These are phyloP conservation scores for Chaetodon trifascialis DNA, from an alignment of 2,113 vertebrate species.

Conservation along the genomic window DNA sequence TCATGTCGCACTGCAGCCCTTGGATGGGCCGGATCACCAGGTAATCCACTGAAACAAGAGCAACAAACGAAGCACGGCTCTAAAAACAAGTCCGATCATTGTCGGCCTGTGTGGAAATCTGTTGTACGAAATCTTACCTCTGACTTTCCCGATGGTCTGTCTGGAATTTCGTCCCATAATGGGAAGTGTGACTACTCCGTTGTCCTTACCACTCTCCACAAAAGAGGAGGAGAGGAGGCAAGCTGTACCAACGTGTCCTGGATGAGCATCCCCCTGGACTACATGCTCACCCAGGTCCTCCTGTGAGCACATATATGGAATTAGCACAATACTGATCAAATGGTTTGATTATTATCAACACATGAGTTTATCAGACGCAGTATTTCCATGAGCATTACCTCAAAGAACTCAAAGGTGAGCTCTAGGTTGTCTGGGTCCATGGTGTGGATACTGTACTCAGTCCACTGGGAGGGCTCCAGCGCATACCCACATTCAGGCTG, in stretches of 20 bases:
- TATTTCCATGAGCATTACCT: conserved; percentile 81
- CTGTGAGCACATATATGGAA: conserved; percentile 74
- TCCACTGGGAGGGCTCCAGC: conserved; percentile 90
- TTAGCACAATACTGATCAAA: neutral
- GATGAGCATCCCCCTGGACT: conserved; percentile 89
- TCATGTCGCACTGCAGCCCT: conserved; percentile 90
- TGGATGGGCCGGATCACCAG: conserved; percentile 93
- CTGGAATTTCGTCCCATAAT: conserved; percentile 95
- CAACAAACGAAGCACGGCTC: neutral
- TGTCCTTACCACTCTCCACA: conserved; percentile 89
- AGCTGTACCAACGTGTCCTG: conserved; percentile 92
- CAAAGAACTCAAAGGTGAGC: conserved; percentile 97
- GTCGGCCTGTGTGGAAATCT: neutral
- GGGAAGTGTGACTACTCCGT: conserved; percentile 90
- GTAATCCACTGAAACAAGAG: conserved; percentile 90
- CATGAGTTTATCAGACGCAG: neutral
- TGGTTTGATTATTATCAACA: neutral
- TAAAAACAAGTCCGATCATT: neutral
- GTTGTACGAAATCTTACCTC: conserved; percentile 84
- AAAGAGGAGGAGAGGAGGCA: conserved; percentile 95
- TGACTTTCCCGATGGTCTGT: conserved; percentile 95
- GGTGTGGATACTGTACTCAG: conserved; percentile 95
- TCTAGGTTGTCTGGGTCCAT: conserved; percentile 98
- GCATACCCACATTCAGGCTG: conserved; percentile 97
- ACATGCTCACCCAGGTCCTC: conserved; percentile 93